Conservation (phyloP, 2,113 vertebrate species). For the Cephalopterus ornatus region DNA sequence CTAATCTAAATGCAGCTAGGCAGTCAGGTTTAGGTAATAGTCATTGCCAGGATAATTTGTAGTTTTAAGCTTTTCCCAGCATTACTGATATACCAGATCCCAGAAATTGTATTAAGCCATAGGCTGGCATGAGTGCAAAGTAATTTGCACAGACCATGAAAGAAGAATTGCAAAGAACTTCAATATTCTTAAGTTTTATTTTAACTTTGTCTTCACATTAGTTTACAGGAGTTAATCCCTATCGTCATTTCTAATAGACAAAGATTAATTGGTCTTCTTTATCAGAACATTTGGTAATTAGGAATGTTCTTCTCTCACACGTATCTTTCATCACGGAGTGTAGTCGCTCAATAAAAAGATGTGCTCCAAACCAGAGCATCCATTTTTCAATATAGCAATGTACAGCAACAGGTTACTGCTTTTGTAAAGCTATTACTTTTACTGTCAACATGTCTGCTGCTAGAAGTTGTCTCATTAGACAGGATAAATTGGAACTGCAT, state of each 20-base stretch:
- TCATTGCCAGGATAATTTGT: conserved; percentile 39
- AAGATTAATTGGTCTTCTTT: conserved; percentile 77
- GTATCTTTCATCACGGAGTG: conserved; percentile 71
- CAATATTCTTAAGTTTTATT: conserved; percentile 66
- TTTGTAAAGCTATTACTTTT: conserved; percentile 80
- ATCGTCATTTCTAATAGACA: conserved; percentile 65
- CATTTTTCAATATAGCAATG: conserved; percentile 75
- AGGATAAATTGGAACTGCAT: conserved; percentile 69
- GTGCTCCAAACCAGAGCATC: conserved; percentile 53
- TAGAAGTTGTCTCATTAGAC: conserved; percentile 76
- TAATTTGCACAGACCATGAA: conserved; percentile 33
- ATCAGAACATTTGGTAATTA: conserved; percentile 74
- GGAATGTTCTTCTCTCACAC: conserved; percentile 69
- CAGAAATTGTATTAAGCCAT: conserved; percentile 46
- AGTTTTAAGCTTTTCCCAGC: conserved; percentile 42
- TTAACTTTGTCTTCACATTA: conserved; percentile 66
- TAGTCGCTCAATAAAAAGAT: conserved; percentile 74
- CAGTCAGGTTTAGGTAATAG: conserved; percentile 27
- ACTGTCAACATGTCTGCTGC: conserved; percentile 70
- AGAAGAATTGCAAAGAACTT: conserved; percentile 37
- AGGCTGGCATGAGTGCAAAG: neutral
- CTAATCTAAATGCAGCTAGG: conserved; percentile 48
- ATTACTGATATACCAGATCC: neutral
- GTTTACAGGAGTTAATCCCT: conserved; percentile 69
- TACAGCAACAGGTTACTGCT: conserved; percentile 69